Evolutionary conservation across 2,113 vertebrate genomes (phyloP).

Genomic region (Gambusia holbrooki): DNA sequence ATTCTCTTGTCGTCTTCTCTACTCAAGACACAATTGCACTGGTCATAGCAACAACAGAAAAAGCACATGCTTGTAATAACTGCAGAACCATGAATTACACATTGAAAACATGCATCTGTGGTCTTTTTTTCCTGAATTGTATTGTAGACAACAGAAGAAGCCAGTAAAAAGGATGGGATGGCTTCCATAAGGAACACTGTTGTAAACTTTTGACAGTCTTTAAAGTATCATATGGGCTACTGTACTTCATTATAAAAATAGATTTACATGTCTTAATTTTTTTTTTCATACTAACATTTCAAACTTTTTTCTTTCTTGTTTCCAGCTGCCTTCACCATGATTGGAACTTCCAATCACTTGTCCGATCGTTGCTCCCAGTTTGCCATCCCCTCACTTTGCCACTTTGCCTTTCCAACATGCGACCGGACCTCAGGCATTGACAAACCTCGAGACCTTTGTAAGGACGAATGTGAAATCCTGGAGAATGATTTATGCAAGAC

Average conservation of each 20-base stretch:
- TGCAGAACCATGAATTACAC: slow-evolving; percentile 38
- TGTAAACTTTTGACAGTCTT: no score
- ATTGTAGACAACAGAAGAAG: neutral
- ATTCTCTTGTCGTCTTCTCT: slow-evolving; percentile 26
- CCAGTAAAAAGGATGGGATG: neutral
- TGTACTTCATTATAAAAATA: neutral
- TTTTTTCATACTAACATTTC: neutral
- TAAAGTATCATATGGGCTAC: no score
- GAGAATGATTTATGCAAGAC: slow-evolving; percentile 98
- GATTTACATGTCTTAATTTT: neutral
- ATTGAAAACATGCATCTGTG: slow-evolving; percentile 24
- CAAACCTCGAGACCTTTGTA: slow-evolving; percentile 94
- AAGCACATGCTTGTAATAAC: slow-evolving; percentile 58
- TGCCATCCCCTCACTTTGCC: slow-evolving; percentile 96
- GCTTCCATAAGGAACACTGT: neutral
- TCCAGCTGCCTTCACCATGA: slow-evolving; percentile 99
- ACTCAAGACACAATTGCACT: slow-evolving; percentile 3
- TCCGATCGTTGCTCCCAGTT: slow-evolving; percentile 98
- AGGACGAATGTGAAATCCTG: slow-evolving; percentile 97
- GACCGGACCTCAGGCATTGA: slow-evolving; percentile 87
- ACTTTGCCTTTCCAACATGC: slow-evolving; percentile 97
- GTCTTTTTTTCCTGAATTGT: neutral
- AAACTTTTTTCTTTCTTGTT: slow-evolving; percentile 8
- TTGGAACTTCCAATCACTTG: slow-evolving; percentile 96
- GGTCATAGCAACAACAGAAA: slow-evolving; percentile 36